phyloP scores from a whole-genome alignment of 2,797 vertebrate genomes.

The Squalus acanthias region DNA sequence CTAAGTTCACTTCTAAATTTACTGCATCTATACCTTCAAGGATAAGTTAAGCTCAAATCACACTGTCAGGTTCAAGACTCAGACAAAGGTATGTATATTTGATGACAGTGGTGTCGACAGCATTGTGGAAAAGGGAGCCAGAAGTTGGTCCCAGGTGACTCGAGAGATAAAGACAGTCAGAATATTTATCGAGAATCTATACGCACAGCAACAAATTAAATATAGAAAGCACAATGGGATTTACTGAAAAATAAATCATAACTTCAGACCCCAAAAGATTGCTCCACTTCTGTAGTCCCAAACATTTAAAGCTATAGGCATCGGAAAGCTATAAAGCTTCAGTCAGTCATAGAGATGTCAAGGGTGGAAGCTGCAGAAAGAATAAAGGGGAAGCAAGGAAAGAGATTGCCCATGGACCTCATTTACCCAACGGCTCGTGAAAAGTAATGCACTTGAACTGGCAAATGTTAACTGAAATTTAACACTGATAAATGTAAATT shows the following conservation, averaged over 20 bases:
- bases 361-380: background rate
- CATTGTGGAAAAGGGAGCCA: background rate
- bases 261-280: background rate
- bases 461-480: background rate
- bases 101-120: background rate
- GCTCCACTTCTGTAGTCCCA: background rate
- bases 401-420: background rate
- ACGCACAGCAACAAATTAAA: background rate
- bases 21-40: background rate
- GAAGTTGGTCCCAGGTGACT: background rate
- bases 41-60: background rate
- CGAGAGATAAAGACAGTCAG: background rate
- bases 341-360: background rate
- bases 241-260: background rate
- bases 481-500: background rate
- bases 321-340: background rate
- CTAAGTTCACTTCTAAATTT: conserved; percentile 21
- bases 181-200: background rate
- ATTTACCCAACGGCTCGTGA: background rate
- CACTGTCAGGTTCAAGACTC: background rate
- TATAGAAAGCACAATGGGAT: background rate
- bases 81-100: background rate
- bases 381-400: background rate
- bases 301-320: background rate
- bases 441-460: background rate